Conservation (phyloP, 2,113 vertebrate species). For the Myotis davidii region DNA sequence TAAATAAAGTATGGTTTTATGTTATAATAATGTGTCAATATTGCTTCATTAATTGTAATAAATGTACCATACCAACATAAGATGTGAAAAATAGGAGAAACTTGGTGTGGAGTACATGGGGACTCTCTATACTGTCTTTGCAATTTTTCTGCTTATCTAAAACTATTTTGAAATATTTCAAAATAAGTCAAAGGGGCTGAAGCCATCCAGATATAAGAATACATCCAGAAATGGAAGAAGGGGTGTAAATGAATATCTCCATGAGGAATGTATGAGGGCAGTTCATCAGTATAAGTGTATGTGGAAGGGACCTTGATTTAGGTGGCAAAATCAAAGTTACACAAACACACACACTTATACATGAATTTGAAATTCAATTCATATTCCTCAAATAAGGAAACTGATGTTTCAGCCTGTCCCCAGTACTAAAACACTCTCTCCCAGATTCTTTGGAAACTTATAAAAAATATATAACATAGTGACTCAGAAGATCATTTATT, state of each 20-base stretch:
- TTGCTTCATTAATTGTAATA: slow-evolving; percentile 24
- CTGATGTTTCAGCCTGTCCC: not conserved
- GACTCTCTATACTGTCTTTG: not conserved
- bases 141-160: not conserved
- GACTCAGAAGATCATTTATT: slow-evolving; percentile 29
- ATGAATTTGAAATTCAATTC: slow-evolving; percentile 14
- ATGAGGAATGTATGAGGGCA: not conserved
- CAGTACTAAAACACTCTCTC: not conserved
- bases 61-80: not conserved
- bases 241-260: not conserved
- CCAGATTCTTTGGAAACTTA: not conserved
- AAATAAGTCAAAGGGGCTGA: not conserved
- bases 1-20: not conserved
- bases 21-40: not conserved
- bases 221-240: not conserved
- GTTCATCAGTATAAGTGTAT: not conserved
- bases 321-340: not conserved
- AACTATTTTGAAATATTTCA: slow-evolving; percentile 9
- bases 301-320: not conserved
- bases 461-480: not conserved
- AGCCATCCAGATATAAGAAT: not conserved
- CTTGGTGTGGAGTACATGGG: not conserved
- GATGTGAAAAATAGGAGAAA: not conserved
- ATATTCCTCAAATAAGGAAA: slow-evolving; percentile 16
- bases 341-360: not conserved